Conservation (phyloP, 2,113 vertebrate species). For the Oreochromis tanganicae region DNA sequence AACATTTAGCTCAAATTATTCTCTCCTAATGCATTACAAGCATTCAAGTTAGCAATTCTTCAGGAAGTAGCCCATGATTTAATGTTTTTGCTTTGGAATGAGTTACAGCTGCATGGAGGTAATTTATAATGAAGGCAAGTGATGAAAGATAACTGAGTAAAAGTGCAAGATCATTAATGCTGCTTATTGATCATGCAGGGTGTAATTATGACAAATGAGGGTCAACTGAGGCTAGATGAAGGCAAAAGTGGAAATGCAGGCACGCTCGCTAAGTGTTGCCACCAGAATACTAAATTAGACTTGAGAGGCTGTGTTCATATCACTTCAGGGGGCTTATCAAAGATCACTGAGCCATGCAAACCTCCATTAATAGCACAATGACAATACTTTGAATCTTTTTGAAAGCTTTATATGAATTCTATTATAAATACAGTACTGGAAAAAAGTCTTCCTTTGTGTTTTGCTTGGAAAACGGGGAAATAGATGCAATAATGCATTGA, state of each 20-base stretch:
- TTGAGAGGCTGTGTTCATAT: neutral
- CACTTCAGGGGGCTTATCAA: neutral
- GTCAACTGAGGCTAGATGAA: neutral
- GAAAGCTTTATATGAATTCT: neutral
- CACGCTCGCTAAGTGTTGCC: neutral
- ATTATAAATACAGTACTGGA: neutral
- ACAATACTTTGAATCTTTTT: neutral
- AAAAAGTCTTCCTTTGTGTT: neutral
- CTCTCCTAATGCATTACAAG: neutral
- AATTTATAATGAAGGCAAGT: neutral
- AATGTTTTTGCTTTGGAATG: neutral
- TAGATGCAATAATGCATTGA: neutral
- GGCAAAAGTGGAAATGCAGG: neutral
- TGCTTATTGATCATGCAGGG: constrained; percentile 2
- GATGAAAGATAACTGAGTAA: neutral
- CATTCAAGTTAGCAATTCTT: neutral
- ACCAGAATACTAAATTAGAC: neutral
- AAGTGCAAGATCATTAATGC: neutral
- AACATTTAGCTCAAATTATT: neutral
- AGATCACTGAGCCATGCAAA: neutral
- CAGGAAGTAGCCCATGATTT: neutral
- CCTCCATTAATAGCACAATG: neutral
- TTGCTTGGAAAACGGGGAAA: neutral
- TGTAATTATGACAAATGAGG: constrained; percentile 30
- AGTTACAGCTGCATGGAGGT: neutral